These are phyloP conservation scores for Atherix ibis DNA, from an alignment of 2,888 invertebrate species.

Conservation along the genomic window DNA sequence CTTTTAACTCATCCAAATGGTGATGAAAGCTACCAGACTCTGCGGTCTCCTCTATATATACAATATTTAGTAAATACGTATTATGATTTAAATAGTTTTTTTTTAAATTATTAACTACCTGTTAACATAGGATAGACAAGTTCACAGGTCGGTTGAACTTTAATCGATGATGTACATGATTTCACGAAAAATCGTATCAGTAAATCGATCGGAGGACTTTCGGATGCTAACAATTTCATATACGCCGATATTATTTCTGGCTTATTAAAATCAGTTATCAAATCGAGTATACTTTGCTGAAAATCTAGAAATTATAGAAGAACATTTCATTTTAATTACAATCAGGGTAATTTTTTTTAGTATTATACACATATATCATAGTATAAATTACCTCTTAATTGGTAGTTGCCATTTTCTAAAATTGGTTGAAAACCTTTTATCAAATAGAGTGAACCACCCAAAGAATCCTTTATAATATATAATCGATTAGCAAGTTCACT, in stretches of 20 bases:
- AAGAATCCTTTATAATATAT: conserved; percentile 27
- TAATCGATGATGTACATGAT: conserved; percentile 20
- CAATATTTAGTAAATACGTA: too few relatives aligned
- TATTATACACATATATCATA: too few relatives aligned
- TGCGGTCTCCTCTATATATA: too few relatives aligned
- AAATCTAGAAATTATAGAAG: conserved; percentile 34
- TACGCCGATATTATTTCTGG: conserved; percentile 37
- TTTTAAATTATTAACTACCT: conserved; percentile 15
- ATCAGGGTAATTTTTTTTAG: too few relatives aligned
- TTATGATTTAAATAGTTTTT: background rate
- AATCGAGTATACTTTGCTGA: conserved; percentile 47
- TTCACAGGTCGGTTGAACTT: conserved; percentile 25
- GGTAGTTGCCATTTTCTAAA: conserved; percentile 21
- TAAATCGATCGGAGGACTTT: conserved; percentile 38
- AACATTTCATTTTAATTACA: too few relatives aligned
- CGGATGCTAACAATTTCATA: conserved; percentile 41
- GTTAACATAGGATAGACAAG: conserved; percentile 25
- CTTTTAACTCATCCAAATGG: conserved; percentile 25
- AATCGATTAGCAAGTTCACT: conserved; percentile 27
- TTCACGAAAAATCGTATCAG: conserved; percentile 39
- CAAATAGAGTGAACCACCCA: conserved; percentile 29
- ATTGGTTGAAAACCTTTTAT: conserved; percentile 27
- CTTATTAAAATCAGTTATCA: conserved; percentile 36
- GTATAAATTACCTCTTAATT: conserved; percentile 24
- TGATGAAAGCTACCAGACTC: too few relatives aligned